Percentiles rank a stretch among this genome's conserved stretches.
These are phyloP conservation scores for Galerucella calmariensis DNA, from an alignment of 2,888 invertebrate species.

Conservation along the genomic window DNA sequence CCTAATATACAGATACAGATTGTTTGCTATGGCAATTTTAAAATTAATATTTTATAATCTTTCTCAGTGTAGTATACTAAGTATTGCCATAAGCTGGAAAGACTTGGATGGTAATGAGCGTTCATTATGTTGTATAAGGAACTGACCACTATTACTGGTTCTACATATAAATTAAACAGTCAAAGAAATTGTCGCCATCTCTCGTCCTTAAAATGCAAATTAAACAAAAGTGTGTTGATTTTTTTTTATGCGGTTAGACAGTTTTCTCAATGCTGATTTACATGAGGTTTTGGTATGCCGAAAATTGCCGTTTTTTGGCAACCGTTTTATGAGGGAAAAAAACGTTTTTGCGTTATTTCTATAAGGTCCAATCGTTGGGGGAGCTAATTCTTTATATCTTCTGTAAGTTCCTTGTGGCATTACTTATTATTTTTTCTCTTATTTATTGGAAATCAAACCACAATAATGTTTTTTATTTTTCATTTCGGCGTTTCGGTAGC, in stretches of 20 bases:
- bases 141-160: constrained; percentile 39
- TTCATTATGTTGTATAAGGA: constrained; percentile 44
- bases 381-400: no score
- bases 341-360: no score
- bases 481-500: no score
- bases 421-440: no score
- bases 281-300: neutral
- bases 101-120: constrained; percentile 43
- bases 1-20: neutral
- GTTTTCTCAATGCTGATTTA: neutral
- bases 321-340: no score
- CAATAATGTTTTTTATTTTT: no score
- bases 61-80: constrained; percentile 1
- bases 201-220: constrained; percentile 7
- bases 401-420: no score
- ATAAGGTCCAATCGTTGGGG: no score
- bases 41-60: neutral
- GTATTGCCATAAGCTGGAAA: constrained; percentile 27
- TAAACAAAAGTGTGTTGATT: neutral
- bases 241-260: neutral
- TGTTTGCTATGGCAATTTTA: neutral
- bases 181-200: constrained; percentile 40
- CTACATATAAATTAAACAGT: constrained; percentile 42
- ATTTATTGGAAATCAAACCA: no score
- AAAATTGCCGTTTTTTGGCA: neutral